Percentiles rank a stretch among this genome's conserved stretches.
phyloP scores from a whole-genome alignment of 92 coral and sea anemone genomes.

The Paramuricea clavata region DNA sequence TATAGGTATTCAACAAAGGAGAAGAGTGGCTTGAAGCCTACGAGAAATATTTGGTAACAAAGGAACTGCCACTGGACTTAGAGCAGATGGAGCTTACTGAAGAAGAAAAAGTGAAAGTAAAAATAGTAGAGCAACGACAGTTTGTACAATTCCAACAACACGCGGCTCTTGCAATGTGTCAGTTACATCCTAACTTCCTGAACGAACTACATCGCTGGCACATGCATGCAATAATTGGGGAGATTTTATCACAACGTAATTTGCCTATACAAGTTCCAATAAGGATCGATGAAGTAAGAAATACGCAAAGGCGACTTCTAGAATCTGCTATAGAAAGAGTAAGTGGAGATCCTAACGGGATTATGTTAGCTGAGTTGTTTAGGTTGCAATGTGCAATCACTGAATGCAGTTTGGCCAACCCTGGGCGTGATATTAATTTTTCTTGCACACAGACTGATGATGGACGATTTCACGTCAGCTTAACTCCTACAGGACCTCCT shows the following conservation, averaged over 20 bases:
- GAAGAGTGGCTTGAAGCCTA: constrained; percentile 18
- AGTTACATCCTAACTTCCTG: too few relatives aligned
- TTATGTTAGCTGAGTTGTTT: not conserved
- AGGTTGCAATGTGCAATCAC: not conserved
- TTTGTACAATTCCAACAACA: not conserved
- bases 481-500: too few relatives aligned
- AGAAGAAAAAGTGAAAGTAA: not conserved
- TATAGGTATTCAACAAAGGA: constrained; percentile 4
- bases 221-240: not conserved
- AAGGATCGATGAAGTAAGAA: too few relatives aligned
- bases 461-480: too few relatives aligned
- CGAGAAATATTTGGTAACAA: constrained; percentile 75
- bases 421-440: not conserved
- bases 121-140: not conserved
- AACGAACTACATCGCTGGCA: not conserved
- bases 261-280: too few relatives aligned
- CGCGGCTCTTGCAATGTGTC: not conserved
- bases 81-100: not conserved
- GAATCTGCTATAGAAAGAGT: not conserved
- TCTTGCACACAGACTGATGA: too few relatives aligned
- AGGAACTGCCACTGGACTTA: constrained; percentile 70
- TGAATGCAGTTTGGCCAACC: not conserved
- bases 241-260: not conserved
- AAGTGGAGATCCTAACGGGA: not conserved
- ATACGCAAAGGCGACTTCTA: too few relatives aligned